phyloP scores from a whole-genome alignment of 2,888 invertebrate genomes.

The Rhorus exstirpatorius region DNA sequence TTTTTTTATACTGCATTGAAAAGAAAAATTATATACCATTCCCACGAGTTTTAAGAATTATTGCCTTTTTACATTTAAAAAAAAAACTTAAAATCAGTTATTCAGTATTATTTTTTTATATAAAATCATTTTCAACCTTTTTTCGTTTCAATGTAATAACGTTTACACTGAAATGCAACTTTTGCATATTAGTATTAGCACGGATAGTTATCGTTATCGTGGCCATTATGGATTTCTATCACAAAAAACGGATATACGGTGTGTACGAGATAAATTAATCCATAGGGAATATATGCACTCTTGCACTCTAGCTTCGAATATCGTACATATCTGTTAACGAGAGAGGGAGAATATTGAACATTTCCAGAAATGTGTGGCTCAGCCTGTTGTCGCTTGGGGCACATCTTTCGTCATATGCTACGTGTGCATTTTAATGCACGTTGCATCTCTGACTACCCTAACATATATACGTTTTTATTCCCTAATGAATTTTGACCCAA shows the following conservation, averaged over 20 bases:
- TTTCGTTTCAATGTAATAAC: not conserved
- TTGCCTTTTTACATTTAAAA: too few species aligned
- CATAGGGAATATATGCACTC: slow-evolving; percentile 41
- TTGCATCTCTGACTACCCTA: not conserved
- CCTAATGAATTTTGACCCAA: slow-evolving; percentile 19
- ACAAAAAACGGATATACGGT: slow-evolving; percentile 36
- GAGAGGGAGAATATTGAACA: slow-evolving; percentile 24
- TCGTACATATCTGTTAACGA: not conserved
- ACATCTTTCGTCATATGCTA: slow-evolving; percentile 33
- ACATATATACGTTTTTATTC: not conserved
- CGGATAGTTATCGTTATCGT: slow-evolving; percentile 43
- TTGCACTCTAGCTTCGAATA: not conserved
- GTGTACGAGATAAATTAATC: slow-evolving; percentile 36
- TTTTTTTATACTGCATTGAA: too few species aligned
- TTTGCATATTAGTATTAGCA: too few species aligned
- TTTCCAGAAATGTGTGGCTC: slow-evolving; percentile 16
- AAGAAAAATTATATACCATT: too few species aligned
- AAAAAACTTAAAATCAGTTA: too few species aligned
- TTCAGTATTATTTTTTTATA: not conserved
- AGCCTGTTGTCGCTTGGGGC: slow-evolving; percentile 16
- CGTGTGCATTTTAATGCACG: not conserved
- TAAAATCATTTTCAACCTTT: not conserved
- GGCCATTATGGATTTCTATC: slow-evolving; percentile 45
- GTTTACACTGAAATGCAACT: not conserved
- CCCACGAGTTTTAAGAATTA: too few species aligned